Evolutionary conservation across 30 jellyfish, hydroid and myxozoan species (phyloP).

Genomic region (Clytia hemisphaerica): DNA sequence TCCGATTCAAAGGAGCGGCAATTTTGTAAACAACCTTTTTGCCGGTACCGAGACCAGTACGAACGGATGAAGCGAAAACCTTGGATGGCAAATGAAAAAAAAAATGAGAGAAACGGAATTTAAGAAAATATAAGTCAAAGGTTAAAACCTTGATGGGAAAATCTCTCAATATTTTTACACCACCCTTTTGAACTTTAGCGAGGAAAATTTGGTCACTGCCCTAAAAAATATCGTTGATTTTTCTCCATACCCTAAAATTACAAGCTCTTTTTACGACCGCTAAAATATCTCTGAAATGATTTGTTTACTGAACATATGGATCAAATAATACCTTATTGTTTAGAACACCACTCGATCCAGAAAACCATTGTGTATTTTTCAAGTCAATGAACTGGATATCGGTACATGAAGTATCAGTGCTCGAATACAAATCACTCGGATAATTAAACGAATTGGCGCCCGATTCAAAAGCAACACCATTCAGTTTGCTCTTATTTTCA

Average conservation of each 20-base stretch:
- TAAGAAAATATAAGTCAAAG: too few relatives aligned
- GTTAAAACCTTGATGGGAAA: constrained; percentile 11
- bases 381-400: constrained; percentile 72
- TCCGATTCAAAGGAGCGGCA: constrained; percentile 52
- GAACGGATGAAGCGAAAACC: constrained; percentile 18
- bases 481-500: constrained; percentile 29
- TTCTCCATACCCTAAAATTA: too few relatives aligned
- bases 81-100: too few relatives aligned
- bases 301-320: not conserved
- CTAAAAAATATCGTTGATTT: too few relatives aligned
- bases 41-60: constrained; percentile 30
- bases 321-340: constrained; percentile 56
- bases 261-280: too few relatives aligned
- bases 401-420: constrained; percentile 38
- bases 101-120: not conserved
- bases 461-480: constrained; percentile 55
- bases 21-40: constrained; percentile 63
- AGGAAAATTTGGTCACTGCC: too few relatives aligned
- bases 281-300: not conserved
- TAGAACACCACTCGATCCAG: constrained; percentile 44
- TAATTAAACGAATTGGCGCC: constrained; percentile 61
- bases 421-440: constrained; percentile 55
- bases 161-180: constrained; percentile 20
- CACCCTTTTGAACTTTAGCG: too few relatives aligned
- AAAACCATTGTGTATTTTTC: constrained; percentile 57